phyloP scores from a whole-genome alignment of 1,140 invertebrate genomes.

The Calliopsis andreniformis region DNA sequence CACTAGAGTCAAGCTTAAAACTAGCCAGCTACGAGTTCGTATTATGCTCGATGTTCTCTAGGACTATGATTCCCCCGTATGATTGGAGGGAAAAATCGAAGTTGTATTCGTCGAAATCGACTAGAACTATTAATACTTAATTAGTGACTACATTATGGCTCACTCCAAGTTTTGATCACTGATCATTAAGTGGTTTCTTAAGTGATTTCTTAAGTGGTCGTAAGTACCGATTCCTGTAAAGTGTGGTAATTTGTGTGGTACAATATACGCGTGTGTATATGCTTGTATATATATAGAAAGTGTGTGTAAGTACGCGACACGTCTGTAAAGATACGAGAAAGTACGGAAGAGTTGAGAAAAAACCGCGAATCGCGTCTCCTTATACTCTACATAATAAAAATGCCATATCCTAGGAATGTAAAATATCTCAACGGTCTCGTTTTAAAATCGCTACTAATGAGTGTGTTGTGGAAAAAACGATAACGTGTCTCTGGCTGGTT shows the following conservation, averaged over 20 bases:
- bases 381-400: constrained; percentile 40
- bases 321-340: not conserved
- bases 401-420: constrained; percentile 17
- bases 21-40: constrained; percentile 66
- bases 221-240: constrained; percentile 4
- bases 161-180: constrained; percentile 45
- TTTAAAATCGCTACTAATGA: not conserved
- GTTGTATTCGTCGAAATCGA: constrained; percentile 32
- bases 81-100: constrained; percentile 23
- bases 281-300: not conserved
- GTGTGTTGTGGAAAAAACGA: not conserved
- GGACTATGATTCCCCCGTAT: constrained; percentile 33
- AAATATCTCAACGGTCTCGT: constrained; percentile 2
- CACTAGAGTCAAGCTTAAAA: constrained; percentile 77
- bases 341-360: constrained; percentile 31
- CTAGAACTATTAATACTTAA: constrained; percentile 46
- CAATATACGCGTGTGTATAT: not conserved
- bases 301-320: constrained; percentile 14
- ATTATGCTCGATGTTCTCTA: constrained; percentile 60
- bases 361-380: not conserved
- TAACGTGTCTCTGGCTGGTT: not conserved
- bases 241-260: not conserved
- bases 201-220: too few species aligned
- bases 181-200: constrained; percentile 30
- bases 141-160: constrained; percentile 20